Percentiles rank a stretch among this genome's conserved stretches.
phyloP scores from a whole-genome alignment of 2,888 invertebrate genomes.

The Dasysyrphus albostriatus region DNA sequence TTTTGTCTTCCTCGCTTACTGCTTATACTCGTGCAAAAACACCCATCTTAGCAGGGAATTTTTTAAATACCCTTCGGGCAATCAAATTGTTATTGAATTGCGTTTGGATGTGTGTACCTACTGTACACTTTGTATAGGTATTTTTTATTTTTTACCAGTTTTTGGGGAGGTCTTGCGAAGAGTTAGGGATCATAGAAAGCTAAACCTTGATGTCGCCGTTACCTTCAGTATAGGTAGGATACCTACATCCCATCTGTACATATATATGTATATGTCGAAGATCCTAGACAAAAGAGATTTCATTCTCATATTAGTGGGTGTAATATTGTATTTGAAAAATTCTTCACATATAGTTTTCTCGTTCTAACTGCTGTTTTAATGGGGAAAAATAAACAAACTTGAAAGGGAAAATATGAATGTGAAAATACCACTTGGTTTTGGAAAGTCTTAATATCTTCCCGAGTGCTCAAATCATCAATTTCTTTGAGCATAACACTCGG shows the following conservation, averaged over 20 bases:
- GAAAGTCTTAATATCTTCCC: background rate
- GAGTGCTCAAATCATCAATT: conserved; percentile 59
- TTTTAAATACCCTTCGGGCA: conserved; percentile 75
- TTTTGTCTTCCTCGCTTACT: conserved; percentile 20
- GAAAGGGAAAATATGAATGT: background rate
- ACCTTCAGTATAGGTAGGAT: background rate
- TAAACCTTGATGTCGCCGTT: conserved; percentile 58
- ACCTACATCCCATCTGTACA: no score
- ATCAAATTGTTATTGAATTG: conserved; percentile 72
- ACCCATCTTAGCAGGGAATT: conserved; percentile 54
- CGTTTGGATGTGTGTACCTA: conserved; percentile 8
- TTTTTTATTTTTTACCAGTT: background rate
- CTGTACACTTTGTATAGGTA: background rate
- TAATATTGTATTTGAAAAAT: background rate
- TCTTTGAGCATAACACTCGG: conserved; percentile 71
- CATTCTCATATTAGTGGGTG: background rate
- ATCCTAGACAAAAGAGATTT: conserved; percentile 63
- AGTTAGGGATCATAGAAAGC: background rate
- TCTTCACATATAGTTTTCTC: background rate
- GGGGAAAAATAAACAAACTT: background rate
- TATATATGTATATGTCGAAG: conserved; percentile 19
- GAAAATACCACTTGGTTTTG: background rate
- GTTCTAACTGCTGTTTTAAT: background rate
- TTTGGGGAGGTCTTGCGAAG: background rate
- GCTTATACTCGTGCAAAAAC: conserved; percentile 23